Base-by-base conservation (phyloP, 1,140 invertebrate genomes). In the Diorhabda elongata region DNA sequence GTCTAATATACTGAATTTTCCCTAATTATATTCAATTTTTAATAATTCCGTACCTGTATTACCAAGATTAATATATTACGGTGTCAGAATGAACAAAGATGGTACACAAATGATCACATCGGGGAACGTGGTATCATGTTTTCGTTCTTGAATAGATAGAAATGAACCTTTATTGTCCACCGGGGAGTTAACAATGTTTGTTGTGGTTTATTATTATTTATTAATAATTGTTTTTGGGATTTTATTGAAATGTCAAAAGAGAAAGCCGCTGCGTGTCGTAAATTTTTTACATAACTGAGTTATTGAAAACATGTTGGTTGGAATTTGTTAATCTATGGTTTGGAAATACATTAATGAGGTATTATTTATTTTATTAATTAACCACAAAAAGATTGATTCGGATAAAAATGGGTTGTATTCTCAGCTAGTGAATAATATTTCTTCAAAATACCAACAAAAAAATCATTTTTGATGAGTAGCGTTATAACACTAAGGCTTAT, bases 51-150 rank as follows among this genome's bases (percentile, higher is more conserved):
- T 26, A 26, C 26, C 26, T 26, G 26, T 26, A 26, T 26, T 52
- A 52, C n/a, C 47, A 52, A 52, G 47, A 52, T 52, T 52, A 52
- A 52, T 52, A 52, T 52, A 52, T 52, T 52, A 52, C n/a, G n/a
- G 47, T 52, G 47, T 52, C 47, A 8, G 47, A 52, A 52, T 52
- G 47, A 52, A 52, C 47, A 52, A 52, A 52, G 47, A 52, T 52
- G 47, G 47, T 52, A 6, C 47, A 52, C 47, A 52, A 52, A 52
- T 52, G 47, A 52, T 52, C 47, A n/a, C 47, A 52, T 52, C 47
- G 47, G 47, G 47, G n/a, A 52, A 8, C 47, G 47, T 26, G 26
- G 26, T 52, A 52, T 52, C 6, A 52, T 52, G 47, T 52, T 52
- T 52, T 52, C 47, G 47, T 52, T 52, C 6, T 52, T 52, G 47